Conservation (phyloP, 53 echinoderm and acorn worm genomes). For the Temnopleurus reevesii region DNA sequence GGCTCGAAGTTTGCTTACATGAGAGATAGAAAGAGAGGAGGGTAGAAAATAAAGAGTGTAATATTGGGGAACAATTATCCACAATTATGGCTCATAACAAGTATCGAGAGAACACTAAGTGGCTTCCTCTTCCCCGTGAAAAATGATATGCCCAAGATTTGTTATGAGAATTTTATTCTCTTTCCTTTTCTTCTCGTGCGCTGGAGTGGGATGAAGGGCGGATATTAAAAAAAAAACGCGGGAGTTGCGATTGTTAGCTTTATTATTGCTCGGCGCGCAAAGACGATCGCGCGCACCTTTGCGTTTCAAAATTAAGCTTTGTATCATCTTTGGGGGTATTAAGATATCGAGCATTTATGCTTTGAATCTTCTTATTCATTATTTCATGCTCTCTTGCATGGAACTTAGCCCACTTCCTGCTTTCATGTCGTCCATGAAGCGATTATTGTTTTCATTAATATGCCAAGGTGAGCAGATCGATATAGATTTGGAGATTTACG, state of each 20-base stretch:
- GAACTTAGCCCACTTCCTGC: constrained; percentile 32
- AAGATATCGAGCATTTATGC: neutral
- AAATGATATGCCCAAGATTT: constrained; percentile 35
- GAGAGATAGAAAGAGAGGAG: neutral
- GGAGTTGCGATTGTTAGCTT: neutral
- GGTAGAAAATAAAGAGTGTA: neutral
- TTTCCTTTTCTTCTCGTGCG: constrained; percentile 20
- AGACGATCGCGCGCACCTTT: neutral
- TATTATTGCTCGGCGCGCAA: constrained; percentile 2
- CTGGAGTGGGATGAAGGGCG: constrained; percentile 31
- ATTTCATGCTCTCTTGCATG: constrained; percentile 4
- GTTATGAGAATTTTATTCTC: neutral
- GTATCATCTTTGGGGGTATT: neutral
- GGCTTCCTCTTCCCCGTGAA: constrained; percentile 26
- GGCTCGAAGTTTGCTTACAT: neutral
- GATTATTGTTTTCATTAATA: constrained; percentile 19
- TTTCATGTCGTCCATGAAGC: neutral
- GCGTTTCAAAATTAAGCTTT: neutral
- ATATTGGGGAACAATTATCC: constrained; percentile 59
- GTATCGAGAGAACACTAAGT: constrained; percentile 39
- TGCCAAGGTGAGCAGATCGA: neutral
- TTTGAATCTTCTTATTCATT: neutral
- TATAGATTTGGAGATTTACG: neutral
- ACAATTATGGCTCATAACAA: constrained; percentile 56
- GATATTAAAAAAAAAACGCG: constrained; percentile 35